Percentiles rank a stretch among this genome's conserved stretches.
These are phyloP conservation scores for Pegoplata infirma DNA, from an alignment of 2,888 invertebrate genomes.

Conservation along the genomic window DNA sequence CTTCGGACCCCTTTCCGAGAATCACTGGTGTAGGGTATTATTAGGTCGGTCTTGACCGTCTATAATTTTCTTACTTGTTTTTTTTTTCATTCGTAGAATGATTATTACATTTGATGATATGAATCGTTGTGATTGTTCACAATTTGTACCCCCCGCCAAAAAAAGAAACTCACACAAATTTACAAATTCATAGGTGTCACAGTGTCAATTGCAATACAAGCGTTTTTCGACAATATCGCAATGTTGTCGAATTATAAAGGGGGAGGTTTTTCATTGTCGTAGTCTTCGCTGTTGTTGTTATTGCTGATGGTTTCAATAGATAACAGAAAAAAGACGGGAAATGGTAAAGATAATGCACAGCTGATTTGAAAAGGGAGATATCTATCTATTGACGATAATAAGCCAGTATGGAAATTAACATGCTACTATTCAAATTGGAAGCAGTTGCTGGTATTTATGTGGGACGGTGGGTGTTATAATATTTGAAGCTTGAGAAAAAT, in stretches of 20 bases:
- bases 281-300: background rate
- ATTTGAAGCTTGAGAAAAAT: no score
- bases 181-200: conserved; percentile 14
- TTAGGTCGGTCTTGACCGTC: no score
- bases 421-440: background rate
- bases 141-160: conserved; percentile 1
- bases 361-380: background rate
- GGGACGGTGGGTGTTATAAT: background rate
- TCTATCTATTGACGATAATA: background rate
- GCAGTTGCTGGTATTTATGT: no score
- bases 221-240: conserved; percentile 4
- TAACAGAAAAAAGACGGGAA: no score
- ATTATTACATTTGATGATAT: conserved; percentile 20
- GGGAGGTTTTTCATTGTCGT: background rate
- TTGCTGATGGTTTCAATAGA: background rate
- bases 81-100: background rate
- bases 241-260: background rate
- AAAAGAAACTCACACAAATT: background rate
- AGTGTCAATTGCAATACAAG: conserved; percentile 40
- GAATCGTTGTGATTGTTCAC: conserved; percentile 21
- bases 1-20: no score
- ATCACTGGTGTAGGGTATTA: no score
- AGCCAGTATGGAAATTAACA: background rate
- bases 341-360: conserved; percentile 18
- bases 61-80: no score